These are phyloP conservation scores for Aurelia aurita complex sp. Pacific DNA, from an alignment of 30 jellyfish, hydroid and myxozoan genomes.

Conservation along the genomic window DNA sequence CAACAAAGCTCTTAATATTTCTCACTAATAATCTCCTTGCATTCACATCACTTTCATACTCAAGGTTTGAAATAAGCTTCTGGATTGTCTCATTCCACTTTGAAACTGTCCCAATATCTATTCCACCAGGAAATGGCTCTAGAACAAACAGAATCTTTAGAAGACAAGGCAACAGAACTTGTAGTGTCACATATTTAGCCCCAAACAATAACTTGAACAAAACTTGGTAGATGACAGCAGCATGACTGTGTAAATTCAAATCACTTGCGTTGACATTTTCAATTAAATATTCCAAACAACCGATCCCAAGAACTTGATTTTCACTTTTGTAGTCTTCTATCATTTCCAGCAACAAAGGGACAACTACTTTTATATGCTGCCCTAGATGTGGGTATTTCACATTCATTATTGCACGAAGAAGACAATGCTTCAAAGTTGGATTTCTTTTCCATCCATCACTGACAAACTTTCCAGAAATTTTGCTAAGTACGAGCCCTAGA, in stretches of 20 bases:
- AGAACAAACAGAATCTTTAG: slow-evolving; percentile 34
- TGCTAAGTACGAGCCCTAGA: slow-evolving; percentile 22
- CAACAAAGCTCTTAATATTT: slow-evolving; percentile 27
- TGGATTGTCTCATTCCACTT: slow-evolving; percentile 67
- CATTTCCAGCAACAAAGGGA: slow-evolving; percentile 59
- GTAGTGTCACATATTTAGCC: slow-evolving; percentile 32
- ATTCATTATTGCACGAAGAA: slow-evolving; percentile 46
- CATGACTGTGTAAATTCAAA: slow-evolving; percentile 65
- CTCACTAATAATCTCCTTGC: slow-evolving; percentile 32
- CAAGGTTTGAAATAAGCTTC: slow-evolving; percentile 66
- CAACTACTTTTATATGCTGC: slow-evolving; percentile 35
- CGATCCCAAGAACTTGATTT: slow-evolving; percentile 74
- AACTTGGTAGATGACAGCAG: slow-evolving; percentile 66
- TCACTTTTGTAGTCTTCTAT: slow-evolving; percentile 59
- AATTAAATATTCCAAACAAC: slow-evolving; percentile 45
- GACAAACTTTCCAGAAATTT: slow-evolving; percentile 24
- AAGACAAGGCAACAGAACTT: slow-evolving; percentile 67
- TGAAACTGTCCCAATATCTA: slow-evolving; percentile 15
- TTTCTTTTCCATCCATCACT: slow-evolving; percentile 67
- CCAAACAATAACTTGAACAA: slow-evolving; percentile 67
- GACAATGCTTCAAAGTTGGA: slow-evolving; percentile 37
- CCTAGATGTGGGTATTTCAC: slow-evolving; percentile 67
- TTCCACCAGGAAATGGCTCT: slow-evolving; percentile 49
- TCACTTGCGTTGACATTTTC: slow-evolving; percentile 81
- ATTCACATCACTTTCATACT: slow-evolving; percentile 33